These are phyloP conservation scores for Hedya salicella DNA, from an alignment of 2,888 invertebrate species.

Conservation along the genomic window DNA sequence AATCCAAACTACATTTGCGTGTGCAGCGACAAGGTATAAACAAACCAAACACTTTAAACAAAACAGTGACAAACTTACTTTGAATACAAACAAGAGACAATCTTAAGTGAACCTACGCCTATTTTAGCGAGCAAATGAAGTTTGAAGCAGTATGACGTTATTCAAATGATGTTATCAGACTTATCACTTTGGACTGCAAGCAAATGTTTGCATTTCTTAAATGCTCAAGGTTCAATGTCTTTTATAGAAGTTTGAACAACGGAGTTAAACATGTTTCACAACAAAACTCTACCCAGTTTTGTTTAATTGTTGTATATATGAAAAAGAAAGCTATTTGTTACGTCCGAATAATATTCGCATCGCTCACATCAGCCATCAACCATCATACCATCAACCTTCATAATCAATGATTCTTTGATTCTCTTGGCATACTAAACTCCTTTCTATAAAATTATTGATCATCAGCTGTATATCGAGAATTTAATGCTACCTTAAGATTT, in stretches of 20 bases:
- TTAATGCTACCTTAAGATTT: constrained; percentile 23
- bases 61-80: constrained; percentile 10
- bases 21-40: constrained; percentile 82
- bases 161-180: constrained; percentile 51
- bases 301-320: constrained; percentile 1
- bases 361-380: constrained; percentile 29
- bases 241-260: constrained; percentile 26
- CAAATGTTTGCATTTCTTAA: constrained; percentile 62
- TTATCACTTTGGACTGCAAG: constrained; percentile 53
- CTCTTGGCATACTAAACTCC: constrained; percentile 41
- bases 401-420: constrained; percentile 40
- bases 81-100: constrained; percentile 11
- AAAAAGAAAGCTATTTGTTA: constrained; percentile 36
- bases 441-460: constrained; percentile 39
- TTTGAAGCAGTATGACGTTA: constrained; percentile 55
- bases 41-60: constrained; percentile 17
- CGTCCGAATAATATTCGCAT: constrained; percentile 33
- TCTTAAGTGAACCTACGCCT: neutral
- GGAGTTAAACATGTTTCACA: constrained; percentile 16
- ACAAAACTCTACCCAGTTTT: neutral
- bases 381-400: constrained; percentile 39
- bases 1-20: constrained; percentile 85
- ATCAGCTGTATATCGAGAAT: constrained; percentile 25
- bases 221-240: constrained; percentile 31
- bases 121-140: constrained; percentile 32